Conservation (phyloP, 1,140 invertebrate genomes). For the Gryon sp. region DNA sequence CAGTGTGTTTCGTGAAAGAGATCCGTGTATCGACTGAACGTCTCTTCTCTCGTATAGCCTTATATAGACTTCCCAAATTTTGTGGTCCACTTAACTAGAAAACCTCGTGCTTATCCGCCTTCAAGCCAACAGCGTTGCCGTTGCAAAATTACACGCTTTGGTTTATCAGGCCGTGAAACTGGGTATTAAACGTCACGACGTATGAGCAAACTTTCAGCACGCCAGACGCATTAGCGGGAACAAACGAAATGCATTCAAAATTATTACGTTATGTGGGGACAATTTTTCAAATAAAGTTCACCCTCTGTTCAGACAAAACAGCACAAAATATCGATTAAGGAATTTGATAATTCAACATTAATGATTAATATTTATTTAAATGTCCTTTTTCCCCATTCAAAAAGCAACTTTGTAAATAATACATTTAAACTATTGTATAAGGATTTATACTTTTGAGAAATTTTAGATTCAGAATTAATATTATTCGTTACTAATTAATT, state of each 20-base stretch:
- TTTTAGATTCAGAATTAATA: too few relatives aligned
- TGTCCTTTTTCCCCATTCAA: too few relatives aligned
- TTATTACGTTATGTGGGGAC: constrained; percentile 19
- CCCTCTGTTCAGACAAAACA: too few relatives aligned
- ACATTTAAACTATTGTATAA: too few relatives aligned
- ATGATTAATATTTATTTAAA: too few relatives aligned
- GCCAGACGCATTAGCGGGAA: constrained; percentile 39
- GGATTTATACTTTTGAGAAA: too few relatives aligned
- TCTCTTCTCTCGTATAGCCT: constrained; percentile 68
- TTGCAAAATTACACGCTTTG: constrained; percentile 76
- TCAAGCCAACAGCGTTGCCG: constrained; percentile 59
- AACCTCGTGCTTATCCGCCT: constrained; percentile 69
- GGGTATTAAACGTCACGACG: constrained; percentile 70
- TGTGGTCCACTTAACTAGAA: constrained; percentile 78
- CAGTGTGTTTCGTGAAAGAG: constrained; percentile 53
- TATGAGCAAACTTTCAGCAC: constrained; percentile 36
- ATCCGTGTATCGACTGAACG: constrained; percentile 69
- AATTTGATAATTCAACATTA: too few relatives aligned
- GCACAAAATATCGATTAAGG: too few relatives aligned
- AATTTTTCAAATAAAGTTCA: too few relatives aligned
- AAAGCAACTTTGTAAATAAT: too few relatives aligned
- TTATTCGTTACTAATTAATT: too few relatives aligned
- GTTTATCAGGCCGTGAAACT: constrained; percentile 76
- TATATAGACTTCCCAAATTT: constrained; percentile 77
- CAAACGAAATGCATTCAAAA: constrained; percentile 37